Evolutionary conservation across 1,140 invertebrate species (phyloP).

Genomic region (Paraescarpia echinospica): DNA sequence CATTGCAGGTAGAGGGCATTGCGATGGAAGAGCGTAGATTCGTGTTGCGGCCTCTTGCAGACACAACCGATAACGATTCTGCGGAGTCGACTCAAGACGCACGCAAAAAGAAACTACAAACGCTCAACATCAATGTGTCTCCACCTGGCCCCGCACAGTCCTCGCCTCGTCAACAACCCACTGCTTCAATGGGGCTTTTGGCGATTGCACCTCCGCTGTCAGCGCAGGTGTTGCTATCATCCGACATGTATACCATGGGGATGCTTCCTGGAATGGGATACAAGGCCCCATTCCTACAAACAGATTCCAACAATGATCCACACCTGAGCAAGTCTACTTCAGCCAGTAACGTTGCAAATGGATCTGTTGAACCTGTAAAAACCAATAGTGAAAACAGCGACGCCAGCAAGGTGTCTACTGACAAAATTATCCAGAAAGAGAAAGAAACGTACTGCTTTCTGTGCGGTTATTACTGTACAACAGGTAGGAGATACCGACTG

Average conservation of each 20-base stretch:
- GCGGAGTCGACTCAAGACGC: neutral
- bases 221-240: neutral
- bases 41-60: conserved; percentile 13
- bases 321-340: neutral
- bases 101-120: neutral
- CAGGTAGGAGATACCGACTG: neutral
- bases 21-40: conserved; percentile 8
- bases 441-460: neutral
- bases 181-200: neutral
- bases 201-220: conserved; percentile 10
- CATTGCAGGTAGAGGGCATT: neutral
- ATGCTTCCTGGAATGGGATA: neutral
- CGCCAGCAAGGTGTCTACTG: neutral
- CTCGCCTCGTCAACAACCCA: neutral
- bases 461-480: neutral
- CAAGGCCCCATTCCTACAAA: neutral
- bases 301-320: neutral
- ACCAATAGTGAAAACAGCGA: neutral
- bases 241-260: neutral
- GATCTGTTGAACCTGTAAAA: neutral
- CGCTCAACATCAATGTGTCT: conserved; percentile 8
- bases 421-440: neutral
- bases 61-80: neutral
- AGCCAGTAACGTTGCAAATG: neutral
- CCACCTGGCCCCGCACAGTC: neutral